phyloP scores from a whole-genome alignment of 2,888 invertebrate genomes.

The Polietes domitor region DNA sequence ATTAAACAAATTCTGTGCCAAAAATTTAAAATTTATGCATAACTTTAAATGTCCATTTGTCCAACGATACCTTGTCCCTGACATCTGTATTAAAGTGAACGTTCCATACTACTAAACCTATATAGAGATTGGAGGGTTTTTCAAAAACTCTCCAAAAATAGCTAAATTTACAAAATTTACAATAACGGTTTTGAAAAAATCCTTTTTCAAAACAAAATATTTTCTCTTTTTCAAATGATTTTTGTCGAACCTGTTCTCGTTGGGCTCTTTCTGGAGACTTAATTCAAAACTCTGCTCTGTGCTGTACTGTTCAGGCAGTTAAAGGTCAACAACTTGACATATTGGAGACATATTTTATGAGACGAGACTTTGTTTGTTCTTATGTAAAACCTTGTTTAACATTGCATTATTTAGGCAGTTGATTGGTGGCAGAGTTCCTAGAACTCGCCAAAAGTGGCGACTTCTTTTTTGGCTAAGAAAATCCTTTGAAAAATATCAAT shows the following conservation, averaged over 20 bases:
- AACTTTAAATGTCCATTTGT: too few relatives aligned
- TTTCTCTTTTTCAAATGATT: neutral
- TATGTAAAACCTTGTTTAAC: neutral
- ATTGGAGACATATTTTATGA: neutral
- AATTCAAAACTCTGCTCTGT: neutral
- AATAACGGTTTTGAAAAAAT: neutral
- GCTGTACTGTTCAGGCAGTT: slow-evolving; percentile 53
- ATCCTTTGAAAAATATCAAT: slow-evolving; percentile 4
- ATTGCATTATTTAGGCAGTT: neutral
- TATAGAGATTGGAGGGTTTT: neutral
- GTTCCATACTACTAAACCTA: slow-evolving; percentile 1
- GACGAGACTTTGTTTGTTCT: neutral
- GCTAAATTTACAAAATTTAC: neutral
- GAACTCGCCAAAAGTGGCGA: neutral
- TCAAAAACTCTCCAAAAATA: slow-evolving; percentile 1
- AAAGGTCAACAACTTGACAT: slow-evolving; percentile 15
- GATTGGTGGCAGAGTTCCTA: neutral
- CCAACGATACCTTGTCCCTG: too few relatives aligned
- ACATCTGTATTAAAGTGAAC: too few relatives aligned
- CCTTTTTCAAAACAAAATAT: neutral
- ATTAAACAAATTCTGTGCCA: too few relatives aligned
- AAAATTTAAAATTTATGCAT: too few relatives aligned
- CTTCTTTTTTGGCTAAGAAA: neutral
- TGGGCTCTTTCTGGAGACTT: neutral
- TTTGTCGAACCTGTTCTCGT: neutral